Evolutionary conservation across 2,888 invertebrate species (phyloP).

Genomic region (Spialia ferax): DNA sequence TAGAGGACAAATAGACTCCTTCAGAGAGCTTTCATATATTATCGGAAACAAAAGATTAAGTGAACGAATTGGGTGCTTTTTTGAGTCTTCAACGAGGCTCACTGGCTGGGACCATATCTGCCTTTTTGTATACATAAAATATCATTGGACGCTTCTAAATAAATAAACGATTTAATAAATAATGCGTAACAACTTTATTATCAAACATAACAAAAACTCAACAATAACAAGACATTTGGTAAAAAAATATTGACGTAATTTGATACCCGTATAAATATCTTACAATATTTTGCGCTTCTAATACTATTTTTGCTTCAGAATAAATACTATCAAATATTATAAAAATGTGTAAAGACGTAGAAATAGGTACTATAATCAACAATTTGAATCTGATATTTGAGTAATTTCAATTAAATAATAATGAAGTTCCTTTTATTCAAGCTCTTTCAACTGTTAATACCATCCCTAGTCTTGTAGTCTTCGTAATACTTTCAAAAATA

Average conservation of each 20-base stretch:
- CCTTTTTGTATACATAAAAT: too few species aligned
- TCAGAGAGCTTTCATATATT: too few species aligned
- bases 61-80: too few species aligned
- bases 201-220: slow-evolving; percentile 4
- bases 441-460: not conserved
- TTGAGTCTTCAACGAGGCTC: too few species aligned
- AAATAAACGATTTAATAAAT: slow-evolving; percentile 4
- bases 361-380: not conserved
- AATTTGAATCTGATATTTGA: not conserved
- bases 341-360: not conserved
- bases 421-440: not conserved
- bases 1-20: too few species aligned
- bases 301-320: too few species aligned
- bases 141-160: too few species aligned
- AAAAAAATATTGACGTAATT: not conserved
- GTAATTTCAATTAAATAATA: not conserved
- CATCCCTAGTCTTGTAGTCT: slow-evolving; percentile 1
- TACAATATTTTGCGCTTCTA: too few species aligned
- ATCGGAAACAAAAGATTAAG: too few species aligned
- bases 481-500: not conserved
- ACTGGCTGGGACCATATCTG: too few species aligned
- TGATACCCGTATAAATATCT: not conserved
- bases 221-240: slow-evolving; percentile 4
- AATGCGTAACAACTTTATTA: not conserved
- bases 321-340: not conserved